These are phyloP conservation scores for Hydractinia echinata DNA, from an alignment of 30 jellyfish, hydroid and myxozoan genomes.

Conservation along the genomic window DNA sequence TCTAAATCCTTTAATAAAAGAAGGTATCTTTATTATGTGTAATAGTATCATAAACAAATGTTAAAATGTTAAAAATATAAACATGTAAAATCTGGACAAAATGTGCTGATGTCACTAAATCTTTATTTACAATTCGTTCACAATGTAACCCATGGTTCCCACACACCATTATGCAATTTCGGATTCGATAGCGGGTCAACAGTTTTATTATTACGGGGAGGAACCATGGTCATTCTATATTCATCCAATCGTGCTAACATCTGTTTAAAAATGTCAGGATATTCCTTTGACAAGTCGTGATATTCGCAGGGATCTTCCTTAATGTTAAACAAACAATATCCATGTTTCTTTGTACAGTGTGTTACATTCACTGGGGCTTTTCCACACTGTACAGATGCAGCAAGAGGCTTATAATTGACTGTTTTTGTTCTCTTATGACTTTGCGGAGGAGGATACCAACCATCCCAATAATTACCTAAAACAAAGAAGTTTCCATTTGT, in stretches of 20 bases:
- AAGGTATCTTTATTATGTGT: too few relatives aligned
- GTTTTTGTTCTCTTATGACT: neutral
- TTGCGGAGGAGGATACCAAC: slow-evolving; percentile 37
- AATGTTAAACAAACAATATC: slow-evolving; percentile 57
- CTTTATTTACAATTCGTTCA: neutral
- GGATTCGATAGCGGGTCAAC: slow-evolving; percentile 70
- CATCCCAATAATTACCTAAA: slow-evolving; percentile 24
- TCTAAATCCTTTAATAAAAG: too few relatives aligned
- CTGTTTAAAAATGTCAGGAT: slow-evolving; percentile 25
- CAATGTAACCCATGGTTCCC: slow-evolving; percentile 76
- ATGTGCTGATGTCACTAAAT: too few relatives aligned
- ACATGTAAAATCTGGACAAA: too few relatives aligned
- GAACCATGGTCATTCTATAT: slow-evolving; percentile 3
- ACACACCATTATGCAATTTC: slow-evolving; percentile 72
- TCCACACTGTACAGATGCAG: slow-evolving; percentile 60
- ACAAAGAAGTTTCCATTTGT: neutral
- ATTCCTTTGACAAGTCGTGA: slow-evolving; percentile 49
- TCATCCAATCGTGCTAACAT: slow-evolving; percentile 39
- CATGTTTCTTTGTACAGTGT: slow-evolving; percentile 31
- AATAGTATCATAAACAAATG: too few relatives aligned
- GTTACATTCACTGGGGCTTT: slow-evolving; percentile 50
- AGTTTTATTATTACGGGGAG: slow-evolving; percentile 26
- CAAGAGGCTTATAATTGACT: slow-evolving; percentile 45
- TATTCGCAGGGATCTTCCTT: slow-evolving; percentile 82
- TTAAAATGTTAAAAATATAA: too few relatives aligned